Base-by-base conservation (phyloP, 2,888 invertebrate species). In the Sphaeridia pumilis region DNA sequence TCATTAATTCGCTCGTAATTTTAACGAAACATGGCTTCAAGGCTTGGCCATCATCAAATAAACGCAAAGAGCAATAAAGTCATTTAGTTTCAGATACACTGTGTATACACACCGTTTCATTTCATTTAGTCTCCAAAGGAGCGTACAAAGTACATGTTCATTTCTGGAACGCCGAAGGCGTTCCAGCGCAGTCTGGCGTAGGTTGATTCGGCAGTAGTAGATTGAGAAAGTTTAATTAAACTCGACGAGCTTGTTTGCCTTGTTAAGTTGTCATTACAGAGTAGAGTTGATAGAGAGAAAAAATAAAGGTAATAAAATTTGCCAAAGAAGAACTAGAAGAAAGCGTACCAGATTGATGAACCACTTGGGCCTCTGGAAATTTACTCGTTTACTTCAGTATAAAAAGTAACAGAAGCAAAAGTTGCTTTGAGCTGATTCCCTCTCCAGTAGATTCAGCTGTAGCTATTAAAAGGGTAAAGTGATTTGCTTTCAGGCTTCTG, bases 151-250 rank as follows among this genome's bases (percentile, higher is more conserved):
- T 38, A 7, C 12, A 31, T 31, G 31, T 31, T 31, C 31, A 7
- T 31, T 14, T 31, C 31, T 31, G 7, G 14, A 31, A 10, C 7
- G 7, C 14, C 14, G 14, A 31, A 31, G 31, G 31, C 31, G 14
- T 31, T 31, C 31, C 7, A 31, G 31, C 31, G 7, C 31, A 31
- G 7, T 31, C 31, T 14, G 14, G 31, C 31, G 7, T 14, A 7
- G 14, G 31, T 14, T 10, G 10, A 31, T 31, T 31, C 31, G 14
- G 31, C 31, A 31, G 17, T 5, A 20, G 7, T 12, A 38, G 38
- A 38, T 38, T 38, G 38, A 38, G 38, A 38, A 38, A 38, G 17
- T 38, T 38, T 38, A 38, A 38, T 38, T 38, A 38, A 38, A 38
- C 38, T 38, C 20, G 12, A 14, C 38, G 10, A 14, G n/a, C n/a